Evolutionary conservation across 23 tunicate genomes (phyloP).

Genomic region (Aplidium turbinatum): DNA sequence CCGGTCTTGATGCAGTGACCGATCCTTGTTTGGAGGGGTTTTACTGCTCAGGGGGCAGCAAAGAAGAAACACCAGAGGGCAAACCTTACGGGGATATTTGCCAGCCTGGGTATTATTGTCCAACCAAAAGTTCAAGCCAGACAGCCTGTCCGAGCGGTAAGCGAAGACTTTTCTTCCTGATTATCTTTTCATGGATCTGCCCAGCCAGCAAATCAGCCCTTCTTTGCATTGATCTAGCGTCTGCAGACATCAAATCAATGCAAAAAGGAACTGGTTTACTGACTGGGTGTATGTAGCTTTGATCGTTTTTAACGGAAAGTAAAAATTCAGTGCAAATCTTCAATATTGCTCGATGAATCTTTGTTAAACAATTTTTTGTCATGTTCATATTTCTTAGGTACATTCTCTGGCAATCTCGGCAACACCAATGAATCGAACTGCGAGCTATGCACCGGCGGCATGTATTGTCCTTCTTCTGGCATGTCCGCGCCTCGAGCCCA

Average conservation of each 20-base stretch:
- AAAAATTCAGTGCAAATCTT: too few relatives aligned
- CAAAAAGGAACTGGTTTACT: too few relatives aligned
- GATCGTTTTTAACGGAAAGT: too few relatives aligned
- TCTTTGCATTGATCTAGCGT: too few relatives aligned
- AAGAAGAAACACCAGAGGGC: slow-evolving; percentile 37
- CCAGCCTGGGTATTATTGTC: slow-evolving; percentile 79
- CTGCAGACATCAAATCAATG: too few relatives aligned
- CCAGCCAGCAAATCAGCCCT: too few relatives aligned
- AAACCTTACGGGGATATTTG: slow-evolving; percentile 66
- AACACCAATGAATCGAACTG: slow-evolving; percentile 46
- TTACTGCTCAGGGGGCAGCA: slow-evolving; percentile 79
- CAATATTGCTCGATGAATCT: too few relatives aligned
- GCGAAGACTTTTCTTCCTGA: background rate
- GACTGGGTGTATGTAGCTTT: too few relatives aligned
- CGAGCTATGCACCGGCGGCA: slow-evolving; percentile 70
- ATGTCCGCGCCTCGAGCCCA: slow-evolving; percentile 16
- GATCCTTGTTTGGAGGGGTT: slow-evolving; percentile 85
- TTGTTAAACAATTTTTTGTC: background rate
- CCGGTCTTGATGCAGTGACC: slow-evolving; percentile 52
- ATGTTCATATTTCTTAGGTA: slow-evolving; percentile 53
- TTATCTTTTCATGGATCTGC: too few relatives aligned
- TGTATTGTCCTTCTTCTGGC: slow-evolving; percentile 71
- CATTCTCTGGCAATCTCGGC: slow-evolving; percentile 17
- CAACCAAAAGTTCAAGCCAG: slow-evolving; percentile 45
- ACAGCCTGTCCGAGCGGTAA: slow-evolving; percentile 64